Evolutionary conservation across 2,797 vertebrate species (phyloP), one percentile per base, ranked within the genome.

Genomic region (Neosilurus hyrtlii): DNA sequence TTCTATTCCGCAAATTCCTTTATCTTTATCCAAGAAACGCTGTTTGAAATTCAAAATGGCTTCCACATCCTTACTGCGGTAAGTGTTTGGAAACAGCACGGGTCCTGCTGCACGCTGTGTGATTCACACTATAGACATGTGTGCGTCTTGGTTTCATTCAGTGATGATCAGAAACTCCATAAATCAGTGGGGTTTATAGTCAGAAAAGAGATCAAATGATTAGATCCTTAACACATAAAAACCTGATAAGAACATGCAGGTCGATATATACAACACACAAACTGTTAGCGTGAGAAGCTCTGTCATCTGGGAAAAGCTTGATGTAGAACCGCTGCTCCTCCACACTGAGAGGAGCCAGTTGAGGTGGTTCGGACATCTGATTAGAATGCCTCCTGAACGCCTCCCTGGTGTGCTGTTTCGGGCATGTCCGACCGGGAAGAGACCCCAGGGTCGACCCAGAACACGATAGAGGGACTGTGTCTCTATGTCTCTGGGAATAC

Each of bases 41-140:
- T 63, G 51, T 66, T 83, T 65, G 73, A 79, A 79, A 43, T 68
- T 68, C 61, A 49, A 49, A 74, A 74, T 59, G 16, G 30, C 11
- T 30, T 56, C 59, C 52, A n/a, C 12, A 1, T n/a, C 12, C 56
- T 61, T 59, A n/a, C 73, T 61, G 73, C n/a, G 67, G 70, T 67
- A 54, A 83, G 22, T 73, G 51, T 83, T 73, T 70, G 54, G 70
- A 83, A 71, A 66, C 74, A 83, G 82, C 67, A 14, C 22, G 66
- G 26, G 37, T 59, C 35, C 70, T 4, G n/a, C 30, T 57, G 35
- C 70, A 78, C 49, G 75, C 37, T 62, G 75, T 37, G 59, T 43
- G 62, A 80, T 79, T 74, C 67, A 10, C 67, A 43, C 49, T 56
- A 79, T 70, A 62, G 56, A 66, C 43, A 35, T 26, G 22, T 26